A percentile compares a stretch with the other conserved stretches of the same genome.
phyloP scores from a whole-genome alignment of 2,888 invertebrate species.

The Charanyca ferruginea region DNA sequence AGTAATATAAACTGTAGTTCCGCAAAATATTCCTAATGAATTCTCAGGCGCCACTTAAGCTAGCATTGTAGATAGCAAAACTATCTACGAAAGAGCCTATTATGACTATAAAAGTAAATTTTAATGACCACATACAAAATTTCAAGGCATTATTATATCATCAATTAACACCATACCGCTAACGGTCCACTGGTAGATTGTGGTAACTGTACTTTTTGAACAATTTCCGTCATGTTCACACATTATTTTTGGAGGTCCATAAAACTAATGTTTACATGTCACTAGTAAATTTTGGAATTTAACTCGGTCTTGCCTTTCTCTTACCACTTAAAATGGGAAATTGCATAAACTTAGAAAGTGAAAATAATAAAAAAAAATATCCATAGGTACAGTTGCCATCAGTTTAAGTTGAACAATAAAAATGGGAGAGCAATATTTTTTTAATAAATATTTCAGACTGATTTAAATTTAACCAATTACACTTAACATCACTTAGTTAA shows the following conservation, averaged over 20 bases:
- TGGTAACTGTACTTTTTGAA: slow-evolving; percentile 59
- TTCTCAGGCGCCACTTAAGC: slow-evolving; percentile 26
- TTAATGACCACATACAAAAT: slow-evolving; percentile 51
- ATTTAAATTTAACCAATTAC: neutral
- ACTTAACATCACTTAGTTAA: no score
- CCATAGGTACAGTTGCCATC: no score
- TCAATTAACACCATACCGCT: slow-evolving; percentile 66
- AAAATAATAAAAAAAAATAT: neutral
- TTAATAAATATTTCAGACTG: no score
- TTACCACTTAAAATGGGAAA: neutral
- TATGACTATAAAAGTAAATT: slow-evolving; percentile 56
- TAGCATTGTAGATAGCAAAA: slow-evolving; percentile 25
- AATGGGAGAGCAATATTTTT: no score
- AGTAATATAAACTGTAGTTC: slow-evolving; percentile 9
- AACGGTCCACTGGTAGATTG: slow-evolving; percentile 52
- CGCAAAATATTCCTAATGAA: slow-evolving; percentile 19
- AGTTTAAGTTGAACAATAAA: no score
- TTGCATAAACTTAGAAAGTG: neutral
- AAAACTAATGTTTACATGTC: slow-evolving; percentile 46
- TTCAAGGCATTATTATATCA: slow-evolving; percentile 65
- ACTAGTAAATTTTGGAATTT: slow-evolving; percentile 25
- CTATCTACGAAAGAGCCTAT: slow-evolving; percentile 23
- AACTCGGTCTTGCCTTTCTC: slow-evolving; percentile 39
- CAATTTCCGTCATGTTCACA: slow-evolving; percentile 60
- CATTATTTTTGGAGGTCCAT: slow-evolving; percentile 49